Base-by-base conservation (phyloP, 2,888 invertebrate species). In the Meteorus cinctellus region DNA sequence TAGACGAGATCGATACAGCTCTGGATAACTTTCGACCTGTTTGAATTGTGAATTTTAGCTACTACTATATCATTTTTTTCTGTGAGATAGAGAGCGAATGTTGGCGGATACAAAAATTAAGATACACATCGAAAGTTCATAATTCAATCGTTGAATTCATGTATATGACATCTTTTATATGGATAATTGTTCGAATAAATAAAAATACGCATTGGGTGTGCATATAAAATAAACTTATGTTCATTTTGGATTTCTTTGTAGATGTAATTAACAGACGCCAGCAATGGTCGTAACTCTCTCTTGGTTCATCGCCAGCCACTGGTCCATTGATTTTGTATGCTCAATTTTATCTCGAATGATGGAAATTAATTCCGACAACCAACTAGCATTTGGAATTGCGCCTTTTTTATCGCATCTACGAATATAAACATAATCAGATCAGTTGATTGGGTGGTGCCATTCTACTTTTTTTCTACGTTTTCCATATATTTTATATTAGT, bases 261-360 rank as follows among this genome's bases (percentile, higher is more conserved):
- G 27, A 6, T 62, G 24, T 24, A 24, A 29, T 63, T 63, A 65
- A 19, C 51, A 48, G 41, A 24, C 41, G 74, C 60, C 19, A 79
- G n/a, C 78, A 31, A 81, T 80, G 31, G 66, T 59, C 60, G 31
- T 75, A 27, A 79, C 75, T 78, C 81, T 81, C 73, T 84, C 75
- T 78, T 86, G 84, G 66, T 84, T 84, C 12, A 83, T 83, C 5
- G 81, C 65, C 1, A 89, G 77, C 89, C 89, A 89, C 31, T 86
- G 79, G 4, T 81, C 79, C 87, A 88, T 87, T 29, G 80, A 77
- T 74, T 80, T 81, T 16, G 85, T 83, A 41, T 78, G 80, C 31
- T 77, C 34, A n/a, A 85, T 81, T 72, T 81, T 79, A 16, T 83
- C 77, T 74, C 84, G 81, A 45, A 86, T 78, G 34, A 84, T 81